Base-by-base conservation (phyloP, 1,140 invertebrate genomes). In the Mylabris phalerata region DNA sequence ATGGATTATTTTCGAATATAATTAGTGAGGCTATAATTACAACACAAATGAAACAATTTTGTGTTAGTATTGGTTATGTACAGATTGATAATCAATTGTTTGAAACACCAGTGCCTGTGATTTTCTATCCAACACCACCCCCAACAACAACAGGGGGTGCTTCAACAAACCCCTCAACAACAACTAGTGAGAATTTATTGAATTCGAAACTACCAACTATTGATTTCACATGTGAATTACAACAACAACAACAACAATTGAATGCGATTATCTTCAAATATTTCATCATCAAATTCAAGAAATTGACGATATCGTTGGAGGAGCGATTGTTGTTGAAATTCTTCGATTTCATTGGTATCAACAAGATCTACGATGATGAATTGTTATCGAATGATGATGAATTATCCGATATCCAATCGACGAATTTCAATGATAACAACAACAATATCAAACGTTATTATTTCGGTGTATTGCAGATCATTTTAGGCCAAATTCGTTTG, bases 51-150 rank as follows among this genome's bases (percentile, higher is more conserved):
- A 83, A 82, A 62, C 83, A 80, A n/a, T 72, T 91, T 38, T 86
- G 89, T 67, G 76, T 89, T 10, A 86, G 82, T 64, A 83, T 98
- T 2, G 78, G 81, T 42, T 83, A 91, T 71, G 82, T 97, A 65
- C 93, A 96, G 79, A 85, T 90, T 65, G 84, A 98, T 73, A 97
- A 97, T 82, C 93, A 93, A 78, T 68, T 98, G 43, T 81, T 92
- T 59, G 90, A 92, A 67, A 86, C 92, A 0, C 84, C 88, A 54
- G 89, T 86, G 69, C 88, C 89, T 9, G 88, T 94, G 9, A 77
- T 95, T 46, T 74, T 96, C 43, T 92, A 89, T 72, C 86, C 90
- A 9, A 79, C 82, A 44, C 70, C 67, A 7, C 62, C 72, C 44
- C 32, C 32, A 7, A 32, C 7, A 32, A 32, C 32, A 32, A 32